Evolutionary conservation across 2,888 invertebrate genomes (phyloP).

Genomic region (Dioctria rufipes): DNA sequence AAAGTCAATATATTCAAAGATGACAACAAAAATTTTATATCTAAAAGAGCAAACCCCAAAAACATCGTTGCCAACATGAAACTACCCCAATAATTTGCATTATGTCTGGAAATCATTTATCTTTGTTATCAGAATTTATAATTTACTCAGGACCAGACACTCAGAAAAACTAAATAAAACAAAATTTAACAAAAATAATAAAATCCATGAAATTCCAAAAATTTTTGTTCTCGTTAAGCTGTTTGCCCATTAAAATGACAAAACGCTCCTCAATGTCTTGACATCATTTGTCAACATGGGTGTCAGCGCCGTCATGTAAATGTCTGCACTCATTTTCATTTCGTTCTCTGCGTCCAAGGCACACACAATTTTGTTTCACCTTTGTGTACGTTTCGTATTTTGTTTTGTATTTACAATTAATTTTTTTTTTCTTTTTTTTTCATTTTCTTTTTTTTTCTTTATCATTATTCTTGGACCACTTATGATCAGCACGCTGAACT

Average conservation of each 20-base stretch:
- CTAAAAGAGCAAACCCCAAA: too few species aligned
- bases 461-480: slow-evolving; percentile 11
- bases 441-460: slow-evolving; percentile 25
- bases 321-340: slow-evolving; percentile 44
- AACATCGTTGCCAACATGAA: too few species aligned
- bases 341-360: not conserved
- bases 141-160: too few species aligned
- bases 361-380: not conserved
- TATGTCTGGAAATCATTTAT: too few species aligned
- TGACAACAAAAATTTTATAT: too few species aligned
- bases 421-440: slow-evolving; percentile 21
- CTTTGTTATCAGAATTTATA: too few species aligned
- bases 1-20: too few species aligned
- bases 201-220: slow-evolving; percentile 26
- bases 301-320: slow-evolving; percentile 58
- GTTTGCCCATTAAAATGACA: slow-evolving; percentile 46
- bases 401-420: slow-evolving; percentile 3
- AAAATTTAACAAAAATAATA: too few species aligned
- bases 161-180: too few species aligned
- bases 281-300: slow-evolving; percentile 59
- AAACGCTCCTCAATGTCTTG: slow-evolving; percentile 57
- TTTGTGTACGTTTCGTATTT: slow-evolving; percentile 7
- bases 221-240: slow-evolving; percentile 1
- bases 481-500: slow-evolving; percentile 20
- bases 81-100: too few species aligned